Conservation (phyloP, 2,113 vertebrate genomes). For the Gymnobelideus leadbeateri region DNA sequence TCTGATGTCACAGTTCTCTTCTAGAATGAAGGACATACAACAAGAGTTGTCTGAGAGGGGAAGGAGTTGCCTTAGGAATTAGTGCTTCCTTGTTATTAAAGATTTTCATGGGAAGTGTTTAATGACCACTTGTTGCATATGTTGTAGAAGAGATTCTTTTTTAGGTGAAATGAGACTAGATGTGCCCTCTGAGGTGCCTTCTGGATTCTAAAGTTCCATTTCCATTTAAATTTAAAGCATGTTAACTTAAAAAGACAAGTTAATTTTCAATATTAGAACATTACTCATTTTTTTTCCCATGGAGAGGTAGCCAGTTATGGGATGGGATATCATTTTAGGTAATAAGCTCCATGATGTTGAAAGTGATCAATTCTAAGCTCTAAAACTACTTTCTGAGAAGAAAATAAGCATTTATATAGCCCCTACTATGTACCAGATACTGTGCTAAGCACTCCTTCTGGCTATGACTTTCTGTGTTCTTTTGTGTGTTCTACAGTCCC, state of each 20-base stretch:
- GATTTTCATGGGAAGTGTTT: background rate
- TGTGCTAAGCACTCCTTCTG: background rate
- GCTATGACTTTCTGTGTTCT: background rate
- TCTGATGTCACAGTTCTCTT: too few relatives aligned
- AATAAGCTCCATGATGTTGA: background rate
- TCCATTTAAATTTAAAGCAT: background rate
- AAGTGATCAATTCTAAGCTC: background rate
- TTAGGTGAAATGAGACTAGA: background rate
- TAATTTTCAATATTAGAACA: background rate
- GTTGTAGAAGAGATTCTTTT: background rate
- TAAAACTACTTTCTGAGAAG: background rate
- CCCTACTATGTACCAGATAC: background rate
- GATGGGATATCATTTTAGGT: background rate
- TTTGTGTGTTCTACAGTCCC: background rate
- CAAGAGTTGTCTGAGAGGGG: background rate
- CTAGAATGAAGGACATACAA: too few relatives aligned
- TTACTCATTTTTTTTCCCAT: background rate
- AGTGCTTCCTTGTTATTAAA: background rate
- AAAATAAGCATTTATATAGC: background rate
- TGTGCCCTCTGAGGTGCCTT: background rate
- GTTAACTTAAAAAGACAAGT: background rate
- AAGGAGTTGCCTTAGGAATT: background rate
- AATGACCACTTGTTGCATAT: background rate
- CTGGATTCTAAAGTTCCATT: background rate
- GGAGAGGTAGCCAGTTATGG: background rate